Base-by-base conservation (phyloP, 2,797 vertebrate species). In the Tangara arthus region DNA sequence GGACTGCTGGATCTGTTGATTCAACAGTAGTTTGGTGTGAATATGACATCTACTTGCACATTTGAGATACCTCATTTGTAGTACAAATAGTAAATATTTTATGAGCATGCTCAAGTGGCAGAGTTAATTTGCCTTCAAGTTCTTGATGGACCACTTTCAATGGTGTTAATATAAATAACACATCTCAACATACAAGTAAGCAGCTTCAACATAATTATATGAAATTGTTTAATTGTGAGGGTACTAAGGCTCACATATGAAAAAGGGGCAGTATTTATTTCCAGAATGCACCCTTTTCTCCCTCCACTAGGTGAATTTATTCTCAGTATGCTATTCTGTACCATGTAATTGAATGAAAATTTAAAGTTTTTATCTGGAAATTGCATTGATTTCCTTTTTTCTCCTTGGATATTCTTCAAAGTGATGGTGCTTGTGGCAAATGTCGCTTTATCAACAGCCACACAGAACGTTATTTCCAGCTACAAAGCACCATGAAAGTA, bases 321-420 rank as follows among this genome's bases (percentile, higher is more conserved):
- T 96, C 71, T 92, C 69, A 95, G 28, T 91, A 75, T 90, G 35
- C 64, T 93, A 15, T 92, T 95, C 42, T 87, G 34, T 94, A 77
- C 75, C 75, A 41, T 77, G 30, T 92, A 96, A 94, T 64, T 87
- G 82, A 96, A 93, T 94, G 69, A 96, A 96, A 97, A 96, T 96
- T 89, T 95, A 39, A 88, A 82, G 73, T 85, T 95, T 82, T 92
- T 97, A 96, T 91, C 87, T 97, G 94, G 68, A 69, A 96, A 95
- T 98, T 97, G 93, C 60, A 94, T 91, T 91, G 95, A 97, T 97
- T 97, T 97, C 85, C 60, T 93, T 97, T 97, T 96, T 95, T 39
- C 82, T 97, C 70, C 87, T 90, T 92, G 87, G 46, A 46, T 95
- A 87, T 77, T 95, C 91, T 97, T 97, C 91, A 93, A 87, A 92